Percentiles rank a stretch among this genome's conserved stretches.
Evolutionary conservation across 2,113 vertebrate genomes (phyloP).

Genomic region (Tyto alba): DNA sequence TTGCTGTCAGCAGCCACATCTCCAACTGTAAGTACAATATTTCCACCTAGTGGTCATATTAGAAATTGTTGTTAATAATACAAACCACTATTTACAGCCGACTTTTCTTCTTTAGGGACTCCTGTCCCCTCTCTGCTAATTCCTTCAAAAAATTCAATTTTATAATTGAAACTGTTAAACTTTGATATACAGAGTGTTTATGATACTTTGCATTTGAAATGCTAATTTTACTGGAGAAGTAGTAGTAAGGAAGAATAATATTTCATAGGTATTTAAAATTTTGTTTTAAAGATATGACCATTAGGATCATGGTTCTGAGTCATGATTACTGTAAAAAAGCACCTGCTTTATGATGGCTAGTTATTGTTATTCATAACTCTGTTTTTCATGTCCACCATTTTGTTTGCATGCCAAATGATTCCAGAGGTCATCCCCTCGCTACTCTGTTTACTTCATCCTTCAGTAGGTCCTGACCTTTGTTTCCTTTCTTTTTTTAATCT

Average conservation of each 20-base stretch:
- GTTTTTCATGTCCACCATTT: neutral
- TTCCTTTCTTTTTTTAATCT: neutral
- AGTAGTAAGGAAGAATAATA: neutral
- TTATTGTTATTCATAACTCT: neutral
- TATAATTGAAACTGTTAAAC: neutral
- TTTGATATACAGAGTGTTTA: neutral
- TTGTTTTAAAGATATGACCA: neutral
- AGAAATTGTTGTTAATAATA: slow-evolving; percentile 11
- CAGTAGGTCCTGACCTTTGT: neutral
- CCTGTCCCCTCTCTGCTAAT: neutral
- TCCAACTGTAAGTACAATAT: slow-evolving; percentile 87
- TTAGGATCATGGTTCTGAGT: neutral
- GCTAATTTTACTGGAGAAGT: neutral
- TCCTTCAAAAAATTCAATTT: neutral
- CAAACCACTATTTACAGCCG: neutral
- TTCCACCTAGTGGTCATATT: slow-evolving; percentile 68
- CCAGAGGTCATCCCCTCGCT: neutral
- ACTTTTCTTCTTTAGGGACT: neutral
- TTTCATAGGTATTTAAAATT: neutral
- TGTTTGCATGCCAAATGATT: neutral
- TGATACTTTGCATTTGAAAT: neutral
- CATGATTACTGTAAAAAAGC: neutral
- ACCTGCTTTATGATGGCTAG: neutral
- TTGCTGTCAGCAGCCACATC: slow-evolving; percentile 96
- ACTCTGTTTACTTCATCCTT: neutral